Evolutionary conservation across 2,797 vertebrate species (phyloP).

Genomic region (Chrysocyon brachyurus): DNA sequence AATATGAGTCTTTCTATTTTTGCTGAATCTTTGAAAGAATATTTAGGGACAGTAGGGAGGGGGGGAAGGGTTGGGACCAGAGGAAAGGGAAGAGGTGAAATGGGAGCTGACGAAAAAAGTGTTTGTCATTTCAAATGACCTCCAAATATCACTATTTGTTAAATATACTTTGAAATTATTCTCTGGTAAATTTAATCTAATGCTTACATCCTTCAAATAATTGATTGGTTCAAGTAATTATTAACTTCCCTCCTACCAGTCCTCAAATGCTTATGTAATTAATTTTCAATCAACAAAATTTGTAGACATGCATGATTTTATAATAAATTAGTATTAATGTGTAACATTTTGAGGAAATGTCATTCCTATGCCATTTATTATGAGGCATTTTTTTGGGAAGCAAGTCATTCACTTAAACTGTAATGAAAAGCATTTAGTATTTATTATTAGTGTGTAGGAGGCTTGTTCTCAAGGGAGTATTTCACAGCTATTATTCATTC

Average conservation of each 20-base stretch:
- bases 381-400: background rate
- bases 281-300: conserved; percentile 58
- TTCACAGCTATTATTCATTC: conserved; percentile 71
- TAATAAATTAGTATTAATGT: conserved; percentile 13
- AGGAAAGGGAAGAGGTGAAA: background rate
- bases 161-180: background rate
- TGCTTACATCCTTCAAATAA: conserved; percentile 27
- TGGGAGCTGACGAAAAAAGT: conserved; percentile 59
- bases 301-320: conserved; percentile 42
- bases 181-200: background rate
- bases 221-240: conserved; percentile 34
- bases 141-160: conserved; percentile 2
- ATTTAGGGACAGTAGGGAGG: conserved; percentile 45
- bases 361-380: conserved; percentile 32
- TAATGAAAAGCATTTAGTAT: conserved; percentile 75
- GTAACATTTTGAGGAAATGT: conserved; percentile 30
- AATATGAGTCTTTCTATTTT: conserved; percentile 77
- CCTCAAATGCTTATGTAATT: conserved; percentile 52
- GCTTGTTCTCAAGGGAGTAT: conserved; percentile 69
- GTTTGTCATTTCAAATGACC: conserved; percentile 55
- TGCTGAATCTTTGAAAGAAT: conserved; percentile 73
- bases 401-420: conserved; percentile 59
- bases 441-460: conserved; percentile 76
- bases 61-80: background rate
- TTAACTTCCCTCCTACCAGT: conserved; percentile 2